Evolutionary conservation across 2,797 vertebrate species (phyloP).

Genomic region (Sylvilagus floridanus): DNA sequence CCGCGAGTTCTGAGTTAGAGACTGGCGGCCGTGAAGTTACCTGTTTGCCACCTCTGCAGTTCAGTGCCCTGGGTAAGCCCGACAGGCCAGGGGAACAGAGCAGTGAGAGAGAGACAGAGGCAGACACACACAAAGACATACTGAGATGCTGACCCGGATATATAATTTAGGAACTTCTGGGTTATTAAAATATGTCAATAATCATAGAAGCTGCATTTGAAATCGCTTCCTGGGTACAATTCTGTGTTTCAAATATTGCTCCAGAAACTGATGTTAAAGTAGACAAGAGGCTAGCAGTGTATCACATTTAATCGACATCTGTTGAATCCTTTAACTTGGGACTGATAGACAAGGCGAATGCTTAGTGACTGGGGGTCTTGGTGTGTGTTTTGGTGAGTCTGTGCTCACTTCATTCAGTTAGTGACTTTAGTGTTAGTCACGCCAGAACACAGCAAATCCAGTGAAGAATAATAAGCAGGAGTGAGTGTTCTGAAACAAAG

Average conservation of each 20-base stretch:
- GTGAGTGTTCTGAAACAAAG: not conserved
- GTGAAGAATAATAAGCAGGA: slow-evolving; percentile 12
- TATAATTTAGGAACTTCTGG: not conserved
- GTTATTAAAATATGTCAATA: slow-evolving; percentile 31
- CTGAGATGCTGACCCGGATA: not conserved
- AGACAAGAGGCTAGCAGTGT: not conserved
- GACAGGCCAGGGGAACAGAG: not conserved
- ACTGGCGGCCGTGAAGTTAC: not conserved
- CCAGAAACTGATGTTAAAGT: not conserved
- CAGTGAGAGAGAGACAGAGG: not conserved
- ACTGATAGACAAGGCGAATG: not conserved
- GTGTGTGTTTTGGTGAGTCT: not conserved
- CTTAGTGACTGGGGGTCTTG: not conserved
- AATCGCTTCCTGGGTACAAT: not conserved
- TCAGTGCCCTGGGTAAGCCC: not conserved
- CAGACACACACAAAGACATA: too few species aligned
- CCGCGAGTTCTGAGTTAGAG: not conserved
- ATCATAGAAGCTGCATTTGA: slow-evolving; percentile 34
- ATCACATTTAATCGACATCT: not conserved
- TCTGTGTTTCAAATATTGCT: slow-evolving; percentile 58
- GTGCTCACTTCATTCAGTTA: not conserved
- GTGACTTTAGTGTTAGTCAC: not conserved
- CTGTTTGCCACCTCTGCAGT: not conserved
- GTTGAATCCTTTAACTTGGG: not conserved
- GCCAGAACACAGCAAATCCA: slow-evolving; percentile 41